Conservation (phyloP, 2,113 vertebrate genomes). For the Narcine bancroftii region DNA sequence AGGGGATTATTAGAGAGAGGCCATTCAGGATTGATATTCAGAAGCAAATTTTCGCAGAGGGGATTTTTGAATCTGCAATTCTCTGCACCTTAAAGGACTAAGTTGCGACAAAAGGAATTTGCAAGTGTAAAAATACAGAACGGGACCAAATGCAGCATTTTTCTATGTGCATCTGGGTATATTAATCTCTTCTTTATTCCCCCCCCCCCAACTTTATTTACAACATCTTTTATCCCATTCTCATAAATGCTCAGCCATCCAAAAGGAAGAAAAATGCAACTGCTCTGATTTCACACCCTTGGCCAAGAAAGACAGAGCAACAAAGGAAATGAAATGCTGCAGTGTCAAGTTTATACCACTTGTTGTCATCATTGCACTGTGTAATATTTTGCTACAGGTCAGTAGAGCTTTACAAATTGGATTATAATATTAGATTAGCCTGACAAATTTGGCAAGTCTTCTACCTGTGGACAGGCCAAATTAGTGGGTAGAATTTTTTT, state of each 20-base stretch:
- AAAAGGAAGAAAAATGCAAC: too few species aligned
- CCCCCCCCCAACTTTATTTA: too few species aligned
- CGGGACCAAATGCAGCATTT: background rate
- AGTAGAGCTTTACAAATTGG: too few species aligned
- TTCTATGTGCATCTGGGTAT: too few species aligned
- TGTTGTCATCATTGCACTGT: conserved; percentile 26
- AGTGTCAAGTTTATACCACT: background rate
- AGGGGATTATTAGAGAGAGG: background rate
- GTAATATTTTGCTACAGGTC: background rate
- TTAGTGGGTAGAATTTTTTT: too few species aligned
- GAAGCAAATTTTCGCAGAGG: background rate
- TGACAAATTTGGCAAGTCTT: too few species aligned
- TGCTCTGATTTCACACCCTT: background rate
- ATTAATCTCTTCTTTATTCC: too few species aligned
- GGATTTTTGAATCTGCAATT: background rate
- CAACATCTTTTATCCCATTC: too few species aligned
- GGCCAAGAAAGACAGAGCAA: background rate
- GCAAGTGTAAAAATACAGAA: background rate
- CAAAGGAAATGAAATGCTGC: background rate
- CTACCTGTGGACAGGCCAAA: too few species aligned
- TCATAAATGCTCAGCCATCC: background rate
- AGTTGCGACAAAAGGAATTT: background rate
- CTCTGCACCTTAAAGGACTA: background rate
- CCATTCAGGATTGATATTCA: background rate
- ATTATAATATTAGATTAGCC: too few species aligned